Percentiles rank a stretch among this genome's conserved stretches.
These are phyloP conservation scores for Columba guinea DNA, from an alignment of 2,797 vertebrate genomes.

Conservation along the genomic window DNA sequence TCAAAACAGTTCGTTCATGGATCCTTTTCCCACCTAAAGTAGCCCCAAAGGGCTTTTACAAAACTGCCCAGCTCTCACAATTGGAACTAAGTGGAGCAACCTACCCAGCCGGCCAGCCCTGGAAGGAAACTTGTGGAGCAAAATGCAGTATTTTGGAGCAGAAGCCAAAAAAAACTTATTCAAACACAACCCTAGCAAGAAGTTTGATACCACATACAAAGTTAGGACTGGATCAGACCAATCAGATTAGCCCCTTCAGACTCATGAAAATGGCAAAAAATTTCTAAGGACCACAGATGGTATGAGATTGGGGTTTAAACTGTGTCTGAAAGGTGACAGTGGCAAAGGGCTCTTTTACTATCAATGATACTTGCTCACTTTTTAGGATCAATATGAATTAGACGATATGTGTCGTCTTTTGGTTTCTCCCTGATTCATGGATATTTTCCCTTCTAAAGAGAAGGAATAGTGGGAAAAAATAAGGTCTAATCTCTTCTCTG, in stretches of 20 bases:
- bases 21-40: background rate
- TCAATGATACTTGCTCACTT: background rate
- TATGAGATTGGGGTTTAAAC: background rate
- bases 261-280: background rate
- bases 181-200: background rate
- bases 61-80: background rate
- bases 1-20: background rate
- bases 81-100: background rate
- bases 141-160: background rate
- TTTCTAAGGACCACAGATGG: background rate
- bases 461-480: background rate
- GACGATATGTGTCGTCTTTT: background rate
- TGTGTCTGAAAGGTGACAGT: background rate
- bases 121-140: background rate
- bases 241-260: background rate
- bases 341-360: background rate
- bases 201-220: background rate
- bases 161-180: background rate
- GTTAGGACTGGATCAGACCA: background rate
- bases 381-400: background rate
- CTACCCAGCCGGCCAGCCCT: background rate
- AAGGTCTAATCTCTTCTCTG: background rate
- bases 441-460: background rate
- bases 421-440: background rate
- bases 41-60: slow-evolving; percentile 4